A percentile compares a stretch with the other conserved stretches of the same genome.
Conservation (phyloP, 2,113 vertebrate species). For the Petrocephalus microphthalmus region DNA sequence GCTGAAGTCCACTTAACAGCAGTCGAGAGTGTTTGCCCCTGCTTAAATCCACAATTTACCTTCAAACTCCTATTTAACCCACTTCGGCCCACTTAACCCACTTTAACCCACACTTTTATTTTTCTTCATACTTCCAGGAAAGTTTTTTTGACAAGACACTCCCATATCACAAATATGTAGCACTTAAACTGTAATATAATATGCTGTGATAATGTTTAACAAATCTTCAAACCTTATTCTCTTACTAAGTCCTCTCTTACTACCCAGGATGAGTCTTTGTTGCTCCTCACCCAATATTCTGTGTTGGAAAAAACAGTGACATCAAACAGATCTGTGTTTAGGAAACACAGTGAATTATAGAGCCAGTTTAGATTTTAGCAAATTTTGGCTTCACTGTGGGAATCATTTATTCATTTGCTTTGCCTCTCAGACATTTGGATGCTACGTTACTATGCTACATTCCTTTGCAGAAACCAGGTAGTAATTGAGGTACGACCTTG, state of each 20-base stretch:
- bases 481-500: conserved; percentile 12
- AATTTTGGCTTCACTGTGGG: not conserved
- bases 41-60: not conserved
- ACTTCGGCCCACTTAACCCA: too few species aligned
- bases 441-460: not conserved
- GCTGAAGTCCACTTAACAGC: not conserved
- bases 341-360: not conserved
- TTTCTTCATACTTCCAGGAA: too few species aligned
- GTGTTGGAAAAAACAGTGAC: not conserved
- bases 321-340: not conserved
- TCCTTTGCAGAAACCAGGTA: not conserved
- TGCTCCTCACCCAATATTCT: not conserved
- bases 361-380: not conserved
- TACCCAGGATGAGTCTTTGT: not conserved
- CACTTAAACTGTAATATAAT: not conserved
- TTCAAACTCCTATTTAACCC: not conserved
- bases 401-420: not conserved
- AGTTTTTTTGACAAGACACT: not conserved
- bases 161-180: not conserved
- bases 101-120: too few species aligned
- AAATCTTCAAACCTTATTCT: not conserved
- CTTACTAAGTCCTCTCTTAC: not conserved
- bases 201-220: not conserved
- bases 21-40: not conserved
- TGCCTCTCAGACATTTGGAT: not conserved